phyloP scores from a whole-genome alignment of 1,140 invertebrate genomes.

The Dendroctonus valens region DNA sequence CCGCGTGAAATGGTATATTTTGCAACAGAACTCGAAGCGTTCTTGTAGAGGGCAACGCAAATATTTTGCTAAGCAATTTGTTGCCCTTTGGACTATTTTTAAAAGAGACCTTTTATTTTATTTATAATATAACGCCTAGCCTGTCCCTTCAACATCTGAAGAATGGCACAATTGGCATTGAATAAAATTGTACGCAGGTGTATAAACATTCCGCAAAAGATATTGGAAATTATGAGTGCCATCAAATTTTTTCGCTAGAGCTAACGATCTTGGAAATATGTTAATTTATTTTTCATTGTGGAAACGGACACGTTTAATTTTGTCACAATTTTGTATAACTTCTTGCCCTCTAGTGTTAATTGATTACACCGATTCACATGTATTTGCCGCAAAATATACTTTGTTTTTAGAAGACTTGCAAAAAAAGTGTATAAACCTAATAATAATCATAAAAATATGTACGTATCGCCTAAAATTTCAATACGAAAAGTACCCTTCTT shows the following conservation, averaged over 20 bases:
- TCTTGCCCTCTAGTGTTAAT: no score
- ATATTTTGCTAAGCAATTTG: slow-evolving; percentile 34
- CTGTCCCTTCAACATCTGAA: slow-evolving; percentile 15
- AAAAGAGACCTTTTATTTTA: no score
- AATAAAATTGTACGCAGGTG: slow-evolving; percentile 28
- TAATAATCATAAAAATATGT: no score
- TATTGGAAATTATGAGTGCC: slow-evolving; percentile 5
- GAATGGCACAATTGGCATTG: slow-evolving; percentile 22
- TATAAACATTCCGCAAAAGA: slow-evolving; percentile 19
- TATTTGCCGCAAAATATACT: no score
- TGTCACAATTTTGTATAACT: no score
- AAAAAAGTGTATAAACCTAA: no score
- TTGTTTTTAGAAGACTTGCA: no score
- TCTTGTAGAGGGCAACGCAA: slow-evolving; percentile 34
- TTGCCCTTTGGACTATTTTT: slow-evolving; percentile 42
- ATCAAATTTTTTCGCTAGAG: not conserved
- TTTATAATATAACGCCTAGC: no score
- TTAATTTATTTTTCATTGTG: not conserved
- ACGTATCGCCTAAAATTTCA: no score
- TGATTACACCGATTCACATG: no score
- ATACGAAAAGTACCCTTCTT: no score
- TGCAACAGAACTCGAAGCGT: slow-evolving; percentile 37
- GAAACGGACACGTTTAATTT: no score
- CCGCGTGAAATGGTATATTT: slow-evolving; percentile 37
- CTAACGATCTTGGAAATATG: not conserved